phyloP scores from a whole-genome alignment of 2,888 invertebrate genomes.

The Eristalis pertinax region DNA sequence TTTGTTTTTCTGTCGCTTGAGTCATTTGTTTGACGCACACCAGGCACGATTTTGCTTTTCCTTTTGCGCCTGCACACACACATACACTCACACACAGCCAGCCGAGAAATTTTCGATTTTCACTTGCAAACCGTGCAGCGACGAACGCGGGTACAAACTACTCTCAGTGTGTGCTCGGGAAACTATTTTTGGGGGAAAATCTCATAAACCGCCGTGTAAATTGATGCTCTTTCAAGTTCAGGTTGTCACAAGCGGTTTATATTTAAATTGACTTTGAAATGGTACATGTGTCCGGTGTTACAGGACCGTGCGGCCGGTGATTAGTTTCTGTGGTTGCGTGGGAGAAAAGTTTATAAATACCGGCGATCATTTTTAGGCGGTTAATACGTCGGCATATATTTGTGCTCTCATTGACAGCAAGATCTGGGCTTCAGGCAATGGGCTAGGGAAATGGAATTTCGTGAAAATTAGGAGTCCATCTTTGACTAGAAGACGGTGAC shows the following conservation, averaged over 20 bases:
- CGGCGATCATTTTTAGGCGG: not conserved
- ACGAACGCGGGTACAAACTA: slow-evolving; percentile 2
- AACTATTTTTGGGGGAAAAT: slow-evolving; percentile 29
- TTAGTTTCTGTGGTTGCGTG: slow-evolving; percentile 38
- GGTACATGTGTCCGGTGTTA: not conserved
- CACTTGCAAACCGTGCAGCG: slow-evolving; percentile 29
- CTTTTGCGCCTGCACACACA: slow-evolving; percentile 8
- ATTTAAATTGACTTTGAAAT: slow-evolving; percentile 21
- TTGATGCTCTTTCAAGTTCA: slow-evolving; percentile 28
- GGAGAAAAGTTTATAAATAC: slow-evolving; percentile 30
- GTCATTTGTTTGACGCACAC: slow-evolving; percentile 57
- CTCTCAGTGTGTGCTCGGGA: too few species aligned
- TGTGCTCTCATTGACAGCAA: not conserved
- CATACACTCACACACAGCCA: too few species aligned
- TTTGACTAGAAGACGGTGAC: not conserved
- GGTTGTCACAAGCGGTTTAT: slow-evolving; percentile 26
- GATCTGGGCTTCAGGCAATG: not conserved
- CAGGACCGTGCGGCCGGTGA: slow-evolving; percentile 6
- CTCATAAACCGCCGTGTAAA: not conserved
- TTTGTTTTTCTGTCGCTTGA: slow-evolving; percentile 50
- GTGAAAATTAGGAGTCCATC: not conserved
- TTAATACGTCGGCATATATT: too few species aligned
- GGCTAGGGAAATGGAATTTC: too few species aligned
- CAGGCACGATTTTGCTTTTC: slow-evolving; percentile 13
- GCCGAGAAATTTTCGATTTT: slow-evolving; percentile 11